phyloP scores from a whole-genome alignment of 2,888 invertebrate genomes.

The Lymantria dispar region DNA sequence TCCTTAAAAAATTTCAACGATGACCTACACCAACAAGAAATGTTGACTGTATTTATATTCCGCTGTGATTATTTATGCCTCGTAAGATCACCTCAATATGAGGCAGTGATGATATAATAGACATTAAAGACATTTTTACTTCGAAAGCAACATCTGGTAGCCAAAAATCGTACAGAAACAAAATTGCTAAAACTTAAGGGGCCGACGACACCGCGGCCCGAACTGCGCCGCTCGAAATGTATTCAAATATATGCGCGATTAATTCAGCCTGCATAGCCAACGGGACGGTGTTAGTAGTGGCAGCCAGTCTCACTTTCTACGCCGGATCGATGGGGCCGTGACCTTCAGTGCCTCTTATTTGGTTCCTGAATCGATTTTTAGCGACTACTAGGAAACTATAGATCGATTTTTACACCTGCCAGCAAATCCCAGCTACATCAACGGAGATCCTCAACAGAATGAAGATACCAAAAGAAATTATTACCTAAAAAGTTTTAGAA shows the following conservation, averaged over 20 bases:
- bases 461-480: not conserved
- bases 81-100: not conserved
- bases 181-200: slow-evolving; percentile 79
- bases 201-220: slow-evolving; percentile 74
- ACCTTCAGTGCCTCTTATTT: slow-evolving; percentile 79
- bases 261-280: slow-evolving; percentile 82
- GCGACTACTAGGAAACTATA: slow-evolving; percentile 18
- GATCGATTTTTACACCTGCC: slow-evolving; percentile 11
- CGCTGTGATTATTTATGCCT: not conserved
- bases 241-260: slow-evolving; percentile 84
- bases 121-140: not conserved
- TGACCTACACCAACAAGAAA: slow-evolving; percentile 6
- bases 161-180: slow-evolving; percentile 43
- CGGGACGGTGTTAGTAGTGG: slow-evolving; percentile 82
- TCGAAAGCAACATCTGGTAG: slow-evolving; percentile 5
- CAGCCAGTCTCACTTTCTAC: slow-evolving; percentile 81
- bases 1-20: slow-evolving; percentile 2
- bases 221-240: slow-evolving; percentile 69
- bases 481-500: not conserved
- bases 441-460: not conserved
- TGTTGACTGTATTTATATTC: not conserved
- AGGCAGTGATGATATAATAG: slow-evolving; percentile 8
- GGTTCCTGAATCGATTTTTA: slow-evolving; percentile 69
- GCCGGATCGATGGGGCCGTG: slow-evolving; percentile 81
- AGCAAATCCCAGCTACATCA: not conserved